Percentiles rank a stretch among this genome's conserved stretches.
These are phyloP conservation scores for Drosophila sproati DNA, from an alignment of 1,140 invertebrate species.

Conservation along the genomic window DNA sequence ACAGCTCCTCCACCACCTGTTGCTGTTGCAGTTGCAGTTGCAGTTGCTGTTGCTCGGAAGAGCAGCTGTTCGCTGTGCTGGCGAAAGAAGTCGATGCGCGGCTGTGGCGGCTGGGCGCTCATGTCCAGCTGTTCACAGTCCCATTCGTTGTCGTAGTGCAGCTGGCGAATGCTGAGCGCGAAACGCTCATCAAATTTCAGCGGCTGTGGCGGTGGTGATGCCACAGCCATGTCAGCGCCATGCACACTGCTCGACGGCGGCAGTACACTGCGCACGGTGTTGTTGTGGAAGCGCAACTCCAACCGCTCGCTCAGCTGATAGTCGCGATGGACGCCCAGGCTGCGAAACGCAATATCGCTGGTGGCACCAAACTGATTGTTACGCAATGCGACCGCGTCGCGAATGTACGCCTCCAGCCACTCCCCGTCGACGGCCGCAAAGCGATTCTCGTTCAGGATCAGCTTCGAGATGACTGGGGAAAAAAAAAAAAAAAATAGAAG, in stretches of 20 bases:
- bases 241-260: not conserved
- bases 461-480: conserved; percentile 71
- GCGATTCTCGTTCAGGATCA: conserved; percentile 70
- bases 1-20: not conserved
- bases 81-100: conserved; percentile 69
- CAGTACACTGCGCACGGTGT: conserved; percentile 56
- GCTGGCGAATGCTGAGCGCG: conserved; percentile 58
- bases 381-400: conserved; percentile 62
- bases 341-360: conserved; percentile 76
- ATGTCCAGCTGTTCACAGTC: conserved; percentile 66
- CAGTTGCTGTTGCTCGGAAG: conserved; percentile 20
- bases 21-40: not conserved
- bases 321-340: conserved; percentile 66
- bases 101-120: conserved; percentile 56
- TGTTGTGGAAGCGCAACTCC: conserved; percentile 79
- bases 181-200: conserved; percentile 68
- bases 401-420: conserved; percentile 72
- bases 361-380: conserved; percentile 73
- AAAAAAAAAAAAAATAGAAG: not conserved
- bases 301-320: conserved; percentile 72
- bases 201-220: conserved; percentile 31
- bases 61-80: conserved; percentile 63
- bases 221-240: not conserved
- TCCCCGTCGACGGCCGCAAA: conserved; percentile 71
- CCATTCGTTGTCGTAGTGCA: conserved; percentile 69